Base-by-base conservation (phyloP, 2,888 invertebrate genomes). In the Conistra vaccinii region DNA sequence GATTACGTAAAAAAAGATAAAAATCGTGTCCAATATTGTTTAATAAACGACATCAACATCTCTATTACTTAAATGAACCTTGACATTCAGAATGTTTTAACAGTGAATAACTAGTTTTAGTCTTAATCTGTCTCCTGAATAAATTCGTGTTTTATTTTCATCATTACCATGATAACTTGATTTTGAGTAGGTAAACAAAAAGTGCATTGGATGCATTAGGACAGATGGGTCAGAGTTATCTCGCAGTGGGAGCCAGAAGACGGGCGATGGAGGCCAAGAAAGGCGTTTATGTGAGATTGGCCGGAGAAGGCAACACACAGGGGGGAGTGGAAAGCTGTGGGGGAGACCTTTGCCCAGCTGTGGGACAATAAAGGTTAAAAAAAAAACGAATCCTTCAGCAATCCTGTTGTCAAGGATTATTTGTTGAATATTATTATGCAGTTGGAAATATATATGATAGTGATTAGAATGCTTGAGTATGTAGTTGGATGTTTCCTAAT, bases 111-210 rank as follows among this genome's bases (percentile, higher is more conserved):
- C 5, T 61, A 23, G 57, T 62, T 62, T 51, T 29, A 12, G 39
- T 53, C 1, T 17, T 45, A 68, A 83, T 58, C 83, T 65, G 83
- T 63, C 58, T 77, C 68, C 51, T 55, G 32, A 3, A 12, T 51
- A 3, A 9, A 4, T 6, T 70, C 1, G 42, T 51, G 39, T 17
- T 29, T 39, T 55, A 26, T 53, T 51, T 61, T 20, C 3, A 14
- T 75, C 17, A 73, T 55, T 14, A 12, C 20, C 39, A 17, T 32
- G 32, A 35, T 57, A 26, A 17, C n/a, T n/a, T 20, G 32, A 68
- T 32, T 71, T 55, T 53, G 6, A 29, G 57, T 45, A 39, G 5
- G 17, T 45, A 65, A 23, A 29, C 23, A 29, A 23, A 26, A 29
- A 20, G 12, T 12, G 3, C 5, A 9, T 51, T 5, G 6, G 48